Evolutionary conservation across 2,797 vertebrate genomes (phyloP).

Genomic region (Oreortyx pictus): DNA sequence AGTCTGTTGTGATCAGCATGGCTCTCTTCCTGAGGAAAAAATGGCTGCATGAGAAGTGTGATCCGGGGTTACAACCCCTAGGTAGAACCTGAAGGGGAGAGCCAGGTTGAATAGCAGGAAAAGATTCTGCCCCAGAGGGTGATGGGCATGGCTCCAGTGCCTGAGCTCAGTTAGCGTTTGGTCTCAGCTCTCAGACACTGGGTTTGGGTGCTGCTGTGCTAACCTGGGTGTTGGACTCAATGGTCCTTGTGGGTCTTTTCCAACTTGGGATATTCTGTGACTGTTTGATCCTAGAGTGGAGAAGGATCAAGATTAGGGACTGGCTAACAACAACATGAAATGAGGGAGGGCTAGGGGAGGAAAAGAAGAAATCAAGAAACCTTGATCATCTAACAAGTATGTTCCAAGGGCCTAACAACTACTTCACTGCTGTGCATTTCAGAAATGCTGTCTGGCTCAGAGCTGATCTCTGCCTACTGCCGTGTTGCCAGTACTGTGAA

Average conservation of each 20-base stretch:
- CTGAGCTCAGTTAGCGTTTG: no score
- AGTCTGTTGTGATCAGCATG: not conserved
- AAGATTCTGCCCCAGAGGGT: no score
- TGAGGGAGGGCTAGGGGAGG: not conserved
- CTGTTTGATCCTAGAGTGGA: not conserved
- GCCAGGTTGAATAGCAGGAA: no score
- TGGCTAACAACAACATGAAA: not conserved
- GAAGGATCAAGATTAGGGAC: not conserved
- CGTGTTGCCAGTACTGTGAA: fast-evolving
- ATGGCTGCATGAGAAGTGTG: not conserved
- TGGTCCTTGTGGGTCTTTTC: no score
- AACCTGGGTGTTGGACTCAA: no score
- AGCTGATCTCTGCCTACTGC: not conserved
- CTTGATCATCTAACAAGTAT: not conserved
- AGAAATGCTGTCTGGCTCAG: not conserved
- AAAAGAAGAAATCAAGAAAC: not conserved
- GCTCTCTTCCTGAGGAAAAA: not conserved
- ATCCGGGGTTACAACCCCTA: not conserved
- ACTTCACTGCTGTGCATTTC: not conserved
- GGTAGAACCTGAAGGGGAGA: no score
- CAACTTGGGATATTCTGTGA: no score
- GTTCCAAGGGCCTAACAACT: not conserved
- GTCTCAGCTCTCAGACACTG: no score
- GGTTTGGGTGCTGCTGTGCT: no score
- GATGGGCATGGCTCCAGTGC: no score